These are phyloP conservation scores for Ernsta delagoae DNA, from an alignment of 2,888 invertebrate species.

Conservation along the genomic window DNA sequence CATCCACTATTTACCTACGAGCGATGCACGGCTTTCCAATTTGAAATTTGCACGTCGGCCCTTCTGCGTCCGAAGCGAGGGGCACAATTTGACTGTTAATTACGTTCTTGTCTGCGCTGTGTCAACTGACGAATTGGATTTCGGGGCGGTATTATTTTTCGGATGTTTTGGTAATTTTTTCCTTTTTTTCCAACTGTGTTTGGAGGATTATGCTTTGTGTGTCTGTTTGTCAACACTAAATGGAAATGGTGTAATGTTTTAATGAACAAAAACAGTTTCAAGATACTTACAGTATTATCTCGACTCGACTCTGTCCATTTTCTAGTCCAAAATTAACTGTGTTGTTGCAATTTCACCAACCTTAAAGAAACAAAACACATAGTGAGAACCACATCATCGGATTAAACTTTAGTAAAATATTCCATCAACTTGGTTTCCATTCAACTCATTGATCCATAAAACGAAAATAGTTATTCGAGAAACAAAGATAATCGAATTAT, in stretches of 20 bases:
- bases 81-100: conserved; percentile 68
- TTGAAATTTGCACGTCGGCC: conserved; percentile 69
- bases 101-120: conserved; percentile 69
- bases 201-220: too few relatives aligned
- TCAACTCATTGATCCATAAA: conserved; percentile 30
- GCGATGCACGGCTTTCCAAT: conserved; percentile 66
- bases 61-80: conserved; percentile 59
- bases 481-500: conserved; percentile 67
- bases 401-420: background rate
- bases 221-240: too few relatives aligned
- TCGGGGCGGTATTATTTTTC: conserved; percentile 20
- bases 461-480: conserved; percentile 35
- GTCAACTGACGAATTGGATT: conserved; percentile 46
- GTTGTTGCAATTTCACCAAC: too few relatives aligned
- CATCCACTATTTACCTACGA: conserved; percentile 59
- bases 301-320: too few relatives aligned
- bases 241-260: too few relatives aligned
- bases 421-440: conserved; percentile 1
- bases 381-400: background rate
- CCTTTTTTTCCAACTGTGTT: background rate
- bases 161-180: background rate
- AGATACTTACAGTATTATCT: too few relatives aligned
- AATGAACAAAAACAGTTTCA: too few relatives aligned
- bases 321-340: too few relatives aligned
- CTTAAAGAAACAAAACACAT: too few relatives aligned